Evolutionary conservation across 2,888 invertebrate species (phyloP).

Genomic region (Laspeyria flexula): DNA sequence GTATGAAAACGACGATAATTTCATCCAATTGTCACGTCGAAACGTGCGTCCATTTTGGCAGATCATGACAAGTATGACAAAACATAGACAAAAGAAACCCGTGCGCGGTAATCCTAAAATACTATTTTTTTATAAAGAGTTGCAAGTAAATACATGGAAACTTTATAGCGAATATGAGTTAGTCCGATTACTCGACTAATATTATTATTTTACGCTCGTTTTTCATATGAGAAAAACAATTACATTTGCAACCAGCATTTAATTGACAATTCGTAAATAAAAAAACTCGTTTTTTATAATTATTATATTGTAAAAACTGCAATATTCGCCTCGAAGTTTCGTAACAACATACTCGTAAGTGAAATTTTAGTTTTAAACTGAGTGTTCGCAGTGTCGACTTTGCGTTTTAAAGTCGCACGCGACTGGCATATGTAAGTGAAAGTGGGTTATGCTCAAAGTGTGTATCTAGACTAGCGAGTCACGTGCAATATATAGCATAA

Average conservation of each 20-base stretch:
- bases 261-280: too few species aligned
- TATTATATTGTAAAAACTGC: too few species aligned
- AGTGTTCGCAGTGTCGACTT: constrained; percentile 12
- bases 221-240: too few species aligned
- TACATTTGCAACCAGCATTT: too few species aligned
- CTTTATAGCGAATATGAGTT: constrained; percentile 14
- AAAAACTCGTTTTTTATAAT: too few species aligned
- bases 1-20: too few species aligned
- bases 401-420: constrained; percentile 24
- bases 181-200: neutral
- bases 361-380: constrained; percentile 10
- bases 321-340: constrained; percentile 7
- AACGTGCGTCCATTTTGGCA: too few species aligned
- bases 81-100: neutral
- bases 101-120: neutral
- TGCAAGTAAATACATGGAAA: constrained; percentile 7
- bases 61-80: too few species aligned
- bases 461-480: constrained; percentile 70
- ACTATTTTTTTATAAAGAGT: constrained; percentile 15
- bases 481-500: constrained; percentile 85
- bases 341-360: constrained; percentile 6
- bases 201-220: too few species aligned
- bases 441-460: constrained; percentile 82
- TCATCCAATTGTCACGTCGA: too few species aligned
- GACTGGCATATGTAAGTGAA: constrained; percentile 64